Evolutionary conservation across 92 coral and sea anemone species (phyloP), one percentile per base, ranked within the genome.

Genomic region (Porites evermanni): DNA sequence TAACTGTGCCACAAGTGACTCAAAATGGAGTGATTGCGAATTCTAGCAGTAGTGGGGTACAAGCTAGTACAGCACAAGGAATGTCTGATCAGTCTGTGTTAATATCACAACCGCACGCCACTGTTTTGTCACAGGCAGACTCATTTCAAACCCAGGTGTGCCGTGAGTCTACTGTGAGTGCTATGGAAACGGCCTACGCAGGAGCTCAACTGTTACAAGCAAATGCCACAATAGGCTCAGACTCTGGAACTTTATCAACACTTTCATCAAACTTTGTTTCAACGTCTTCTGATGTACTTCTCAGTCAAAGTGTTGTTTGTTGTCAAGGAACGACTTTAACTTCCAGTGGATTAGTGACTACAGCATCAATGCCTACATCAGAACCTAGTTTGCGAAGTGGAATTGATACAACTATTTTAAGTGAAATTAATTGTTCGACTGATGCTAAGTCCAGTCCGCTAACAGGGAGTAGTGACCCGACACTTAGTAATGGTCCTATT

Each of bases 391-490:
- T 71, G 24, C 56, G 44, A 17, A 71, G 60, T 72, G 83, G 67
- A 76, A 38, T 85, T 21, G 70, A 85, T 66, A 12, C 84, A 17
- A 18, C 83, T 5, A 71, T 85, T 61, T 67, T 85, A 75, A 50
- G 77, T 24, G 83, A 85, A 24, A 76, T 85, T 8, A 85, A 85
- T 29, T 85, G 73, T 17, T 50, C 83, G 67, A n/a, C 70, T 9
- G 77, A 85, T 53, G 23, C 32, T 1, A 85, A 76, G 54, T 47
- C 71, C 10, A 77, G 88, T 18, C 88, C 93, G 26, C 64, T 94
- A 83, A 92, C 93, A 66, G 88, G 91, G 16, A 91, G 89, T 12
- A 79, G 84, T 16, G 93, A 94, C 64, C 95, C 94, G 20, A 92
- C 90, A 23, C 84, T 94, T 54, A 85, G 93, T 66, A 88, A 89